phyloP scores from a whole-genome alignment of 2,113 vertebrate genomes.

The Dryoscopus gambensis region DNA sequence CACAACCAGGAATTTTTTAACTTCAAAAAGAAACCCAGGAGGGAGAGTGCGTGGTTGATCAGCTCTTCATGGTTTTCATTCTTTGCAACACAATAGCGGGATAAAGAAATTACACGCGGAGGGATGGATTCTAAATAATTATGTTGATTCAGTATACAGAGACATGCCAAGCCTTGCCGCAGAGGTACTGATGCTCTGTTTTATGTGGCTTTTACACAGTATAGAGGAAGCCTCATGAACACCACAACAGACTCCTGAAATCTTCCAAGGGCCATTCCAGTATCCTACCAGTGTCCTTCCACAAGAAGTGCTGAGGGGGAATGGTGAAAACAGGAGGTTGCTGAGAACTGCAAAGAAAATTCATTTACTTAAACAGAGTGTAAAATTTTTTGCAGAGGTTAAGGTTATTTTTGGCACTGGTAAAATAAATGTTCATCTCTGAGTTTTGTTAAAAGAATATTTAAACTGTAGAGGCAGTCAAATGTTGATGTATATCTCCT shows the following conservation, averaged over 20 bases:
- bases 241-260: not conserved
- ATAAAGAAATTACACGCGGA: not conserved
- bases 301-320: not conserved
- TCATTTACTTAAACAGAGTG: not conserved
- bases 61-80: not conserved
- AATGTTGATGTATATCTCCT: not conserved
- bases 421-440: not conserved
- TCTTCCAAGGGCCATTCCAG: not conserved
- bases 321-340: not conserved
- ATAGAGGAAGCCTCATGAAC: not conserved
- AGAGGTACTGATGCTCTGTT: constrained; percentile 17
- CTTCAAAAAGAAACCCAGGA: not conserved
- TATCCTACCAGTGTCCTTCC: not conserved
- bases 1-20: not conserved
- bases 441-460: not conserved
- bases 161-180: not conserved
- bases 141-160: not conserved
- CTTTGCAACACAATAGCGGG: constrained; percentile 11
- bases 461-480: not conserved
- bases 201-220: constrained; percentile 1
- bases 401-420: not conserved
- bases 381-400: not conserved
- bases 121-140: constrained; percentile 10
- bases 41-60: not conserved
- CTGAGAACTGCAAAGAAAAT: not conserved